Evolutionary conservation across 1,140 invertebrate species (phyloP).

Genomic region (Aculops lycopersici): DNA sequence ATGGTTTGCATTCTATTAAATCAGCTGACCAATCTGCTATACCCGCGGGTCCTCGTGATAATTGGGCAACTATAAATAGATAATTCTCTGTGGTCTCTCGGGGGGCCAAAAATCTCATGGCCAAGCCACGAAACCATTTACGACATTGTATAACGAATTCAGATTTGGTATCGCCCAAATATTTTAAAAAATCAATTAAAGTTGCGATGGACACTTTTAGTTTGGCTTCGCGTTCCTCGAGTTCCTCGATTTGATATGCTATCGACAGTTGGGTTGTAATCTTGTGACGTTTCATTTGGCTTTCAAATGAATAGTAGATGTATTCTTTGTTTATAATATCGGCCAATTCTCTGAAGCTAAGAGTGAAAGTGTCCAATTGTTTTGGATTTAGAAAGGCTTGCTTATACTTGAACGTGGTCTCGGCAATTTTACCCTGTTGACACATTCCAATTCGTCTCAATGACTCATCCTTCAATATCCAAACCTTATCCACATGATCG

Average conservation of each 20-base stretch:
- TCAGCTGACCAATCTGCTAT: background rate
- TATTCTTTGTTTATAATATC: background rate
- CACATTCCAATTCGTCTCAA: background rate
- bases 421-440: background rate
- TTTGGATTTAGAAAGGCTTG: background rate
- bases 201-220: constrained; percentile 3
- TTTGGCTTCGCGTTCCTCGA: too few relatives aligned
- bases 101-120: background rate
- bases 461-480: background rate
- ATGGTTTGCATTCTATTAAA: constrained; percentile 6
- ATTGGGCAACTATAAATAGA: constrained; percentile 8
- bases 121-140: background rate
- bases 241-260: background rate
- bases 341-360: background rate
- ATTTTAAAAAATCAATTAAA: constrained; percentile 1
- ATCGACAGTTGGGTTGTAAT: background rate
- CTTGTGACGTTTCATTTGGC: background rate
- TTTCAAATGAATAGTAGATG: background rate
- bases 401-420: background rate
- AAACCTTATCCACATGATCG: background rate
- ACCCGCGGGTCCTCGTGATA: constrained; percentile 7
- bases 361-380: background rate
- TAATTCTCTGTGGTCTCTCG: constrained; percentile 1
- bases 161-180: background rate
- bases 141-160: constrained; percentile 1